These are phyloP conservation scores for Poicephalus gulielmi DNA, from an alignment of 2,113 vertebrate species.

Conservation along the genomic window DNA sequence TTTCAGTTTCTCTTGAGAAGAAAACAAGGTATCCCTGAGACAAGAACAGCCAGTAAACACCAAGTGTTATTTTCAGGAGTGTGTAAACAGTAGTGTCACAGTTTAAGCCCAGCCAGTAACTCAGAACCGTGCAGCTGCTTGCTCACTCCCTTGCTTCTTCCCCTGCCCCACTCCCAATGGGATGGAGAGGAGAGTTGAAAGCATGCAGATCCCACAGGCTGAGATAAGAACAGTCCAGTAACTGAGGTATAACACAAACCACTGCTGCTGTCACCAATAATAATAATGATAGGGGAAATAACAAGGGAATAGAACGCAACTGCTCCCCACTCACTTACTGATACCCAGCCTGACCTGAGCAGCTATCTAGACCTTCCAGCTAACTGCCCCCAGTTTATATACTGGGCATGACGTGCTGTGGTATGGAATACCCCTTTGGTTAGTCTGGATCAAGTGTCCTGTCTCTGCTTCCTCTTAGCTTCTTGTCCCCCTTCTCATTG, in stretches of 20 bases:
- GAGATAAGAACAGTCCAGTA: neutral
- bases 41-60: neutral
- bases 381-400: neutral
- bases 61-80: neutral
- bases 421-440: neutral
- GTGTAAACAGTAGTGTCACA: neutral
- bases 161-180: neutral
- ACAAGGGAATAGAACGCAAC: neutral
- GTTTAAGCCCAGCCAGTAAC: neutral
- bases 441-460: neutral
- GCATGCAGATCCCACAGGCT: neutral
- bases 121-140: neutral
- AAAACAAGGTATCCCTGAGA: neutral
- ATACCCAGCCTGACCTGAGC: neutral
- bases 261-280: neutral
- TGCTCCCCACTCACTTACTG: rapidly evolving
- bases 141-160: neutral
- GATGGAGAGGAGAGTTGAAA: neutral
- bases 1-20: neutral
- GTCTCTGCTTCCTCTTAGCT: neutral
- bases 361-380: neutral
- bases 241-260: neutral
- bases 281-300: neutral
- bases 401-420: neutral
- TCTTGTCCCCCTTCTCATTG: neutral